phyloP scores from a whole-genome alignment of 2,888 invertebrate species.

The Sceliomorpha sp. region DNA sequence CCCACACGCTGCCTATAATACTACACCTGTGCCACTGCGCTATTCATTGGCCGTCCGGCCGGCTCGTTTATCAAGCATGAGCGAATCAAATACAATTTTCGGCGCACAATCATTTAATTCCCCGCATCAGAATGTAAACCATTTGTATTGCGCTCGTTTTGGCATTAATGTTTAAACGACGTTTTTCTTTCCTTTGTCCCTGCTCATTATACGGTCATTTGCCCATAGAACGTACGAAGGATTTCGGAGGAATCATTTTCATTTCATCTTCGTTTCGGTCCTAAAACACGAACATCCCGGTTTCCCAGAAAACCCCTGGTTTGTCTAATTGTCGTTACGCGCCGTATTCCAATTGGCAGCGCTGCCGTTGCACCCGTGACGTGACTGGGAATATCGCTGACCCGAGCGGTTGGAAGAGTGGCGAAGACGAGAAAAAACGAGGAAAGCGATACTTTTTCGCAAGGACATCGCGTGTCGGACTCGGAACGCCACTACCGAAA shows the following conservation, averaged over 20 bases:
- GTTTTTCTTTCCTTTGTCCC: no score
- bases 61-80: conserved; percentile 40
- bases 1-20: conserved; percentile 25
- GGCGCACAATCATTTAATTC: conserved; percentile 2
- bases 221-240: no score
- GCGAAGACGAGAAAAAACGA: neutral
- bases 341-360: neutral
- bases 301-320: neutral
- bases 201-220: no score
- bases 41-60: conserved; percentile 45
- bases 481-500: conserved; percentile 25
- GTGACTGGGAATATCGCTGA: conserved; percentile 1
- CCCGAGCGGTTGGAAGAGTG: neutral
- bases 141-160: conserved; percentile 1
- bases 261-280: no score
- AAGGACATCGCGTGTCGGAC: conserved; percentile 42
- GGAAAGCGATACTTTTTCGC: neutral
- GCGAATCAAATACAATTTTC: conserved; percentile 9
- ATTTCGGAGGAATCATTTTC: no score
- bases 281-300: neutral
- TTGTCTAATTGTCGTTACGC: neutral
- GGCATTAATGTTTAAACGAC: no score
- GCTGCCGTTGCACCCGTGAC: conserved; percentile 2
- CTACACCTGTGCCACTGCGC: conserved; percentile 50
- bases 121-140: no score